Base-by-base conservation (phyloP, 2,888 invertebrate species). In the Podotricha telesiphe region DNA sequence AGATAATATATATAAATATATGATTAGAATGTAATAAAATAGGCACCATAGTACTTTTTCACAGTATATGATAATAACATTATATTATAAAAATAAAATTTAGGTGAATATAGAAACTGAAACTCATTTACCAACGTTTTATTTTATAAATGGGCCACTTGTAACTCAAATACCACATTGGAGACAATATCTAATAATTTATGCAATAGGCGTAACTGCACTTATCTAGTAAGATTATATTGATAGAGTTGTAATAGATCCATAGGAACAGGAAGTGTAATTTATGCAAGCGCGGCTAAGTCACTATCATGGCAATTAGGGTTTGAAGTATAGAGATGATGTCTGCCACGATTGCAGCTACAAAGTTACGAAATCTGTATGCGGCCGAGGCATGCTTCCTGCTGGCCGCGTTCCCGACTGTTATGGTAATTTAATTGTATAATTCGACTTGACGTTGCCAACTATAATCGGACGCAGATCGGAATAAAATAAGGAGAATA, bases 351-450 rank as follows among this genome's bases (percentile, higher is more conserved):
- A 68, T 69, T 64, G 67, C 66, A 63, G 20, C 63, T 58, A 65
- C 59, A 69, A 65, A 72, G 72, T 72, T 79, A 78, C 77, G 74
- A 69, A 80, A 87, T 89, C 86, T 86, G 84, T 88, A 88, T 88
- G 87, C 88, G 80, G 78, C 77, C 78, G 79, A 74, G 81, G 78
- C 76, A 70, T 77, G 83, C 79, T 89, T 89, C 88, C 89, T 89
- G 87, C 85, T 88, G 87, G 85, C 89, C 88, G 86, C 84, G 88
- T 85, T 89, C 87, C 79, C 79, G 72, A 80, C 80, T 78, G 80
- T 84, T 88, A 88, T 89, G 88, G 84, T 87, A 88, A 89, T 89
- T 86, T 86, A 83, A 88, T 88, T 86, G 86, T 86, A 85, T 82
- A 85, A 83, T 73, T 73, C 72, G 76, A 73, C 71, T 69, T 68